Conservation (phyloP, 2,888 invertebrate species). For the Hipparchia sbordonii region DNA sequence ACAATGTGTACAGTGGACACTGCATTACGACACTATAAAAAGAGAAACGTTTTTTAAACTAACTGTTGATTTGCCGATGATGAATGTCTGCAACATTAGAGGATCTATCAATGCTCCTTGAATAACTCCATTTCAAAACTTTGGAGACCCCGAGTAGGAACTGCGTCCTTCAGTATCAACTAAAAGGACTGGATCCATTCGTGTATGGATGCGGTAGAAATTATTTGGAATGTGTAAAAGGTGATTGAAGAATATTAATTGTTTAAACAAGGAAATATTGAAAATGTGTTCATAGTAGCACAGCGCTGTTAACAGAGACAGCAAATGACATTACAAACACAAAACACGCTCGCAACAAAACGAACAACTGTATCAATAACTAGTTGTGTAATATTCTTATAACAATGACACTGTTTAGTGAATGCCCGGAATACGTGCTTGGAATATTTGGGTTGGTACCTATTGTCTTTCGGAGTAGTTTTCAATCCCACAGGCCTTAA, state of each 20-base stretch:
- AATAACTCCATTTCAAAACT: too few species aligned
- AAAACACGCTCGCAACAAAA: slow-evolving; percentile 36
- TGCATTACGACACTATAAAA: too few species aligned
- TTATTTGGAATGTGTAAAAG: too few species aligned
- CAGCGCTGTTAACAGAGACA: slow-evolving; percentile 1
- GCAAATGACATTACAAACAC: slow-evolving; percentile 32
- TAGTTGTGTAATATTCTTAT: slow-evolving; percentile 33
- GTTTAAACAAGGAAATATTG: background rate
- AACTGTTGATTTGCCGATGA: too few species aligned
- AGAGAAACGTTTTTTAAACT: too few species aligned
- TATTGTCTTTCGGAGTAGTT: slow-evolving; percentile 2
- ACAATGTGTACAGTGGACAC: background rate
- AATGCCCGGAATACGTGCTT: slow-evolving; percentile 20
- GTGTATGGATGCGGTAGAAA: too few species aligned
- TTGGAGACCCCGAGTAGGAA: too few species aligned
- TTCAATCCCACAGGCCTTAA: background rate
- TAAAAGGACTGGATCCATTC: too few species aligned
- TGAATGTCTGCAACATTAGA: too few species aligned
- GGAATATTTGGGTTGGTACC: slow-evolving; percentile 4
- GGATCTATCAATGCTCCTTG: too few species aligned
- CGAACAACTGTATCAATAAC: slow-evolving; percentile 54
- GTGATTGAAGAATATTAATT: background rate
- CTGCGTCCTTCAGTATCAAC: too few species aligned
- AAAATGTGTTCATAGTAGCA: background rate
- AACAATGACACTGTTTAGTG: slow-evolving; percentile 24